Conservation (phyloP, 2,797 vertebrate genomes). For the Oreochromis mossambicus region DNA sequence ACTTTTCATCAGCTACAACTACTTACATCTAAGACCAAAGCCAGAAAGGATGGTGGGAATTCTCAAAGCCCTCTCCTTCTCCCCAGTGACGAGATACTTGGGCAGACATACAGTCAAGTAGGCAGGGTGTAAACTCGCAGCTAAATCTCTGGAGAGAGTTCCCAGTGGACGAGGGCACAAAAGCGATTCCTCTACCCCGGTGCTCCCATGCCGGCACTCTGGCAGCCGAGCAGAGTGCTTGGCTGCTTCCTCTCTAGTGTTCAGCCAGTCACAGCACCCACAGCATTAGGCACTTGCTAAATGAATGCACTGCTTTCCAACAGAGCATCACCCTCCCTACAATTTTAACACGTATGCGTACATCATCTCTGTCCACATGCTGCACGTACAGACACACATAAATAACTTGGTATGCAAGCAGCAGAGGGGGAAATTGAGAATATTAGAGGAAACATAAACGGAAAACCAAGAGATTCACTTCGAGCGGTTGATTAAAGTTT, state of each 20-base stretch:
- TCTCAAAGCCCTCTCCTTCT: constrained; percentile 17
- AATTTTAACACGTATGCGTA: neutral
- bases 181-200: constrained; percentile 52
- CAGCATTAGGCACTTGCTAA: constrained; percentile 44
- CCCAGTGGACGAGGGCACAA: constrained; percentile 41
- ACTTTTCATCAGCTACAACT: constrained; percentile 2
- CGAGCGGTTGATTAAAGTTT: constrained; percentile 44
- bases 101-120: constrained; percentile 8
- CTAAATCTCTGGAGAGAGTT: constrained; percentile 46
- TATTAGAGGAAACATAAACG: constrained; percentile 10
- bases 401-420: neutral
- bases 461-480: constrained; percentile 12
- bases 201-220: constrained; percentile 50
- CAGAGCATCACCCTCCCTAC: neutral
- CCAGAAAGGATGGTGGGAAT: constrained; percentile 4
- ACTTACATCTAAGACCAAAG: constrained; percentile 50
- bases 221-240: constrained; percentile 51
- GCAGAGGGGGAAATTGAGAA: neutral
- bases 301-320: constrained; percentile 33
- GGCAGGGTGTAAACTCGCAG: constrained; percentile 32
- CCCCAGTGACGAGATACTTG: constrained; percentile 19
- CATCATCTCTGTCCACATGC: neutral
- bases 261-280: constrained; percentile 42
- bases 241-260: constrained; percentile 38
- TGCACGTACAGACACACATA: neutral